These are phyloP conservation scores for Drosophila subsilvestris DNA, from an alignment of 2,888 invertebrate species.

Conservation along the genomic window DNA sequence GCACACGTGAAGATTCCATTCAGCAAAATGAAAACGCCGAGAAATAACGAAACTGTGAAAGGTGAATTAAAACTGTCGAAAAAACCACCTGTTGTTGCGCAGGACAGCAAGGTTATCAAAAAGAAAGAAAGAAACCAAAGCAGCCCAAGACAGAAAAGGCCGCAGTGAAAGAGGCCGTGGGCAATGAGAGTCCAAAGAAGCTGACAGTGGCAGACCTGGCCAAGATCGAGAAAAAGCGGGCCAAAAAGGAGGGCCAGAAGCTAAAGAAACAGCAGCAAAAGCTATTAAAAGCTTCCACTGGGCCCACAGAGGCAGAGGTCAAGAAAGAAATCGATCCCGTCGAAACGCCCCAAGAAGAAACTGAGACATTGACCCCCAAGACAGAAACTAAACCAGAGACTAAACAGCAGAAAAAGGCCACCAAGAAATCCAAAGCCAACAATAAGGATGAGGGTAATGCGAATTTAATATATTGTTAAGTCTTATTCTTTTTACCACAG, in stretches of 20 bases:
- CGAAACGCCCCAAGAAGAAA: conserved; percentile 5
- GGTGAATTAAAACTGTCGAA: conserved; percentile 45
- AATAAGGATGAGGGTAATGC: conserved; percentile 50
- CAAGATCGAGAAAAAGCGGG: conserved; percentile 74
- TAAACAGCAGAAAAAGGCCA: conserved; percentile 34
- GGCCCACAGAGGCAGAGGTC: neutral
- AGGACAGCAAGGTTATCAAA: conserved; percentile 45
- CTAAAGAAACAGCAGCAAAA: conserved; percentile 63
- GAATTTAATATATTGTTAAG: neutral
- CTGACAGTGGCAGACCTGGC: conserved; percentile 50
- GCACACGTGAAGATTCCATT: conserved; percentile 2
- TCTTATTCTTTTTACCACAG: neutral
- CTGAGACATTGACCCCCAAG: conserved; percentile 4
- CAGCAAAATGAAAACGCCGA: conserved; percentile 50
- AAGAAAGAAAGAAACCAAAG: conserved; percentile 47
- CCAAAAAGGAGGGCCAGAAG: conserved; percentile 74
- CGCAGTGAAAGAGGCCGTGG: conserved; percentile 10
- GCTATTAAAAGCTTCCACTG: neutral
- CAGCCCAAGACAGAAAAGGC: conserved; percentile 12
- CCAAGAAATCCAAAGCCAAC: conserved; percentile 36
- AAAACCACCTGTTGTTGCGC: conserved; percentile 37
- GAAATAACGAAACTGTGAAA: conserved; percentile 29
- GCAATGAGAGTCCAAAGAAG: conserved; percentile 34
- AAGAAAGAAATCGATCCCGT: neutral
- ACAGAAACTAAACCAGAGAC: neutral